Evolutionary conservation across 1,140 invertebrate species (phyloP).

Genomic region (Centruroides sculpturatus): DNA sequence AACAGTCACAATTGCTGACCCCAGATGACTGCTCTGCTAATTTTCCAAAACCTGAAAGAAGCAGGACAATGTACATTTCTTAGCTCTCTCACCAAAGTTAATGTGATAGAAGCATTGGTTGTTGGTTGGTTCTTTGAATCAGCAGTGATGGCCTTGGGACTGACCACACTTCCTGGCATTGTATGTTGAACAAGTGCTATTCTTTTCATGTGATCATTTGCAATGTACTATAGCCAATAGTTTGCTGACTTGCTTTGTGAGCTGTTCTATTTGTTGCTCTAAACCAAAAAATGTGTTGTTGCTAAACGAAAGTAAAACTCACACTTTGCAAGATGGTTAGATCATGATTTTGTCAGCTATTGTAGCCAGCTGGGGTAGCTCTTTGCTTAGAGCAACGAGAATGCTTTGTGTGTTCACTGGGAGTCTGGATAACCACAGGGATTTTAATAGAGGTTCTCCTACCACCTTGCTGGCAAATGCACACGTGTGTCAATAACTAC

Average conservation of each 20-base stretch:
- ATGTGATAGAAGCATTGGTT: slow-evolving; percentile 24
- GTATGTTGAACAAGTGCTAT: not conserved
- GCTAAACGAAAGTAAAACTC: no score
- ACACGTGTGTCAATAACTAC: not conserved
- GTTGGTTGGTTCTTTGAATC: not conserved
- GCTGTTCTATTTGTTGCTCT: not conserved
- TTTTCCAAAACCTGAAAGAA: slow-evolving; percentile 39
- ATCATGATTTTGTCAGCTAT: not conserved
- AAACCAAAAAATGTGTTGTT: not conserved
- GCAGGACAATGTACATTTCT: slow-evolving; percentile 1
- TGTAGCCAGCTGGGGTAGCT: not conserved
- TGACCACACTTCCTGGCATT: not conserved
- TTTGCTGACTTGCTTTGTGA: not conserved
- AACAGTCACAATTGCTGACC: no score
- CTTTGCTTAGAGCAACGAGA: not conserved
- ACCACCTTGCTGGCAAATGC: not conserved
- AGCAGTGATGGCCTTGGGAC: not conserved
- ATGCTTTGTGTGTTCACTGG: not conserved
- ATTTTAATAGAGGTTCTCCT: slow-evolving; percentile 1
- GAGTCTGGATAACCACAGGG: not conserved
- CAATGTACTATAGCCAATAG: no score
- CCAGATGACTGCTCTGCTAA: not conserved
- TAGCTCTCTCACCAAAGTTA: slow-evolving; percentile 2
- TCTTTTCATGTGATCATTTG: no score
- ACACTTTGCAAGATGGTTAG: no score